Percentiles rank a stretch among this genome's conserved stretches.
Evolutionary conservation across 1,140 invertebrate species (phyloP).

Genomic region (Ceratosolen solmsi): DNA sequence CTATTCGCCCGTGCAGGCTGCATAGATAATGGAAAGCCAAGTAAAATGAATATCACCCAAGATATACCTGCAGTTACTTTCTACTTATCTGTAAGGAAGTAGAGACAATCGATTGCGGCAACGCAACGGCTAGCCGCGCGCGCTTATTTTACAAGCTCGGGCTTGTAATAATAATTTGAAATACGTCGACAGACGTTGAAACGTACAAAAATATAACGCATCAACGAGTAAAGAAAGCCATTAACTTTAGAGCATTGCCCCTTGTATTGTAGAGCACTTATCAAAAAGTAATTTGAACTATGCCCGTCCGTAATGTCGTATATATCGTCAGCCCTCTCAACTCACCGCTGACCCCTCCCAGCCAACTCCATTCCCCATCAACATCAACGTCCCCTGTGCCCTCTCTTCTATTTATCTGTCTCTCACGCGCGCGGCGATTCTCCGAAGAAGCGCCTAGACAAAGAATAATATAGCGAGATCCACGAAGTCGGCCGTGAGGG

Average conservation of each 20-base stretch:
- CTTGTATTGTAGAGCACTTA: neutral
- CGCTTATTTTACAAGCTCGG: no score
- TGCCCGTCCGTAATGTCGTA: neutral
- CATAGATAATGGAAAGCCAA: neutral
- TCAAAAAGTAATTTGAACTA: neutral
- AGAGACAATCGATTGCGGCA: neutral
- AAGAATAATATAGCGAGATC: neutral
- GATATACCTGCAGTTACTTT: neutral
- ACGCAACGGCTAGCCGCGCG: neutral
- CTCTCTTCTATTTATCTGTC: neutral
- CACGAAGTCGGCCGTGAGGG: neutral
- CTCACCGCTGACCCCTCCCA: no score
- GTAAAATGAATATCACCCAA: neutral
- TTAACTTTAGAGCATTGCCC: neutral
- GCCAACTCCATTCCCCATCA: no score
- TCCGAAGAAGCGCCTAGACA: conserved; percentile 16
- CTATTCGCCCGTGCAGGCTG: neutral
- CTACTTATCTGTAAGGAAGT: neutral
- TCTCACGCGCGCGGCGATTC: neutral
- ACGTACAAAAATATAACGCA: no score
- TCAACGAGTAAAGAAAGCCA: neutral
- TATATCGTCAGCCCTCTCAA: no score
- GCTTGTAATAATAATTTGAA: no score
- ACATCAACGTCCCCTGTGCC: neutral
- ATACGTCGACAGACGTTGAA: no score